Conservation (phyloP, 2,113 vertebrate species). For the Oophaga pumilio region DNA sequence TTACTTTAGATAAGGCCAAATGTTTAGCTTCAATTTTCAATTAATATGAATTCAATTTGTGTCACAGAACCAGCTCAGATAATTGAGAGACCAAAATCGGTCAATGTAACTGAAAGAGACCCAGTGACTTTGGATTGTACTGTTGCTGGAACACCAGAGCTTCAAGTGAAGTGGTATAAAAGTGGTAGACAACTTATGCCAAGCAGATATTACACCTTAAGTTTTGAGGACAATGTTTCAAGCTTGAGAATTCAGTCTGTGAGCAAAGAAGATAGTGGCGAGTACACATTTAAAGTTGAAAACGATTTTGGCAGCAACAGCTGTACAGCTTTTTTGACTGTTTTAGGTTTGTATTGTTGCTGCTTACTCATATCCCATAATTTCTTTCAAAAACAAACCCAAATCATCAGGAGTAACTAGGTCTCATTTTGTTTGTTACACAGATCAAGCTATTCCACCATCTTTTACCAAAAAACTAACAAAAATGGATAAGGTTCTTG, state of each 20-base stretch:
- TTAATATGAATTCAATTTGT: conserved; percentile 61
- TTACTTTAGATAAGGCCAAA: background rate
- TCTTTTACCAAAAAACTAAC: conserved; percentile 89
- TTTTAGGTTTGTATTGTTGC: conserved; percentile 85
- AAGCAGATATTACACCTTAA: conserved; percentile 89
- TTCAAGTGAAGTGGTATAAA: conserved; percentile 93
- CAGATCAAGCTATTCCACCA: conserved; percentile 93
- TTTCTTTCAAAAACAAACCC: conserved; percentile 5
- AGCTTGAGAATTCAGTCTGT: conserved; percentile 89
- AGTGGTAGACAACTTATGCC: conserved; percentile 87
- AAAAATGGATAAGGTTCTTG: conserved; percentile 86
- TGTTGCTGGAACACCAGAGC: conserved; percentile 91
- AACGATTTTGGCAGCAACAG: conserved; percentile 91
- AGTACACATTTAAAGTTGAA: conserved; percentile 90
- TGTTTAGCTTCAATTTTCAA: conserved; percentile 6
- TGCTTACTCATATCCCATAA: background rate
- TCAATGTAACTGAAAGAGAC: conserved; percentile 90
- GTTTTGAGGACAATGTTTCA: conserved; percentile 89
- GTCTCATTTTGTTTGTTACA: conserved; percentile 67
- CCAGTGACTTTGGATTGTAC: conserved; percentile 92
- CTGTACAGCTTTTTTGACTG: conserved; percentile 84
- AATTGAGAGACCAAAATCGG: conserved; percentile 86
- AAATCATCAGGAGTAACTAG: conserved; percentile 60
- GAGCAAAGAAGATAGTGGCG: conserved; percentile 86
- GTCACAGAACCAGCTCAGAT: conserved; percentile 89